Base-by-base conservation (phyloP, 2,888 invertebrate genomes). In the Eupeodes luniger region DNA sequence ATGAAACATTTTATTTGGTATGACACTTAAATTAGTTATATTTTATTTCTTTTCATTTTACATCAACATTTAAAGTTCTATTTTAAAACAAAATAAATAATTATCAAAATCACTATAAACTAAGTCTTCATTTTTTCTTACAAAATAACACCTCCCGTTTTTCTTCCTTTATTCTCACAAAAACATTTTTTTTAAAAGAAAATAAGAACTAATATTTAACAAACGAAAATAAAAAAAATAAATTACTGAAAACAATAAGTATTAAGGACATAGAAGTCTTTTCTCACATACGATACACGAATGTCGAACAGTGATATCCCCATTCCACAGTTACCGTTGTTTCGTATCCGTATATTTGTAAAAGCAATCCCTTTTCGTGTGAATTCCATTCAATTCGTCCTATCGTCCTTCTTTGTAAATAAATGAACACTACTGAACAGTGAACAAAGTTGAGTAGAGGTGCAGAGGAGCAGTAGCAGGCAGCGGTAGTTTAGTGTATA, bases 191-290 rank as follows among this genome's bases (percentile, higher is more conserved):
- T 27, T 59, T 11, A 11, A 59, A 3, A 66, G 11, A 51, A 72
- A 44, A 57, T 53, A 67, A 67, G 47, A 53, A 47, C 40, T 64
- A 53, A 69, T 27, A 84, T 67, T 69, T 69, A 62, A 76, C 59
- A 76, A 64, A 49, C 19, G 19, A 19, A 19, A 27, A 27, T 2
- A 36, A 62, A 70, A 10, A 69, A 78, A 80, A 70, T 59, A 76
- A 70, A 70, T 72, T 51, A 78, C 55, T 78, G 59, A 66, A 83
- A 70, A 80, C 81, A 76, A 87, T 83, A 75, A 78, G 67, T 49
- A 61, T 44, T 66, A 72, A 67, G 75, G 80, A 69, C 75, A 66
- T 79, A 16, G 47, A 57, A 59, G 47, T 72, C 44, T n/a, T 36
- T 47, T 27, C 44, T 47, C 57, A 72, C 72, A 27, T 27, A 72